Conservation (phyloP, 2,113 vertebrate genomes). For the Coturnix japonica region DNA sequence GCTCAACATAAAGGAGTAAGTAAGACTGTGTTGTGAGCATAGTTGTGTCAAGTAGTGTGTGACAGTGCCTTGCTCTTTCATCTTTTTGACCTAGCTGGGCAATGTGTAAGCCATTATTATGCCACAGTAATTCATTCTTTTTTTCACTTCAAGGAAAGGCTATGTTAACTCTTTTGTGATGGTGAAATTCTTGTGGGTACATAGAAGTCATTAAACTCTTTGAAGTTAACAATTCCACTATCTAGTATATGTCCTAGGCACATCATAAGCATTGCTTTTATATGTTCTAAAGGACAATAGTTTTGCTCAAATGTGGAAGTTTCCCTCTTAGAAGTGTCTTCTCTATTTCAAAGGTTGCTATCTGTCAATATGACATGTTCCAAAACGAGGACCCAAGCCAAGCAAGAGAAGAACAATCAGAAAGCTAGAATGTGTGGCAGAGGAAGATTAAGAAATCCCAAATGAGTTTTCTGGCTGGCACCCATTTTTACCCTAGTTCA, state of each 20-base stretch:
- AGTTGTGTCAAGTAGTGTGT: not conserved
- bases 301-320: not conserved
- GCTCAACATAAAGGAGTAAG: not conserved
- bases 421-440: not conserved
- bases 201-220: not conserved
- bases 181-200: slow-evolving; percentile 13
- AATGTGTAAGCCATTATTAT: not conserved
- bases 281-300: not conserved
- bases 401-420: not conserved
- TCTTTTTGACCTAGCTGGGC: not conserved
- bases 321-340: slow-evolving; percentile 36
- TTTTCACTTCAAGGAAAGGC: not conserved
- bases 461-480: not conserved
- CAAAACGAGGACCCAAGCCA: not conserved
- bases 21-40: not conserved
- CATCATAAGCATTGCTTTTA: not conserved
- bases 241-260: not conserved
- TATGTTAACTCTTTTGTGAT: slow-evolving; percentile 12
- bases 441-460: not conserved
- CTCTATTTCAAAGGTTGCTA: not conserved
- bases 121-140: slow-evolving; percentile 6
- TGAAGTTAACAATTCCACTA: not conserved
- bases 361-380: slow-evolving; percentile 5
- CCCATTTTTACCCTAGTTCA: not conserved
- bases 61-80: not conserved